phyloP scores from a whole-genome alignment of 30 jellyfish, hydroid and myxozoan genomes.

The Hydractinia symbiolongicarpus region DNA sequence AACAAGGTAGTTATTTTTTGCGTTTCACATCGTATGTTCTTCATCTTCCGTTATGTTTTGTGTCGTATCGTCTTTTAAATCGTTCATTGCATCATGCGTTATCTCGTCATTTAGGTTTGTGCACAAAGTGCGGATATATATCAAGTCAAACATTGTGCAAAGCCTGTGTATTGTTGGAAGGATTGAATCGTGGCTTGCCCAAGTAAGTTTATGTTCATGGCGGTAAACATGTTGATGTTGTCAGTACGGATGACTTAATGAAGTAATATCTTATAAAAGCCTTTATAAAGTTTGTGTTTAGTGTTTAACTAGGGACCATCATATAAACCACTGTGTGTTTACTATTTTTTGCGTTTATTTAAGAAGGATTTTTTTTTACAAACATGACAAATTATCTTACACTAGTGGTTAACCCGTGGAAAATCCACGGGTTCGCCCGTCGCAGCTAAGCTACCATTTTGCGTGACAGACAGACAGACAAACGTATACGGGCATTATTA shows the following conservation, averaged over 20 bases:
- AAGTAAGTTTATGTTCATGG: constrained; percentile 38
- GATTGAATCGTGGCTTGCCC: constrained; percentile 90
- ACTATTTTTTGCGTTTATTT: neutral
- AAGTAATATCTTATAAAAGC: too few relatives aligned
- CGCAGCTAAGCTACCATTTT: too few relatives aligned
- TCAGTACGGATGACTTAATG: neutral
- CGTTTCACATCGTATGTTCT: too few relatives aligned
- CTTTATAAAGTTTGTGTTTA: too few relatives aligned
- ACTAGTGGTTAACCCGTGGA: too few relatives aligned
- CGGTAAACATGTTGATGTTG: neutral
- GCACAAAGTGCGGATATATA: constrained; percentile 92
- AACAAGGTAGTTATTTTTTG: constrained; percentile 64
- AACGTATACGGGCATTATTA: too few relatives aligned
- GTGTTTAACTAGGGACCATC: neutral
- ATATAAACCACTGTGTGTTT: neutral
- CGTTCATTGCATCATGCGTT: too few relatives aligned
- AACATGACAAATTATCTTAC: too few relatives aligned
- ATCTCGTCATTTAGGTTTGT: constrained; percentile 40
- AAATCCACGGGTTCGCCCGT: too few relatives aligned
- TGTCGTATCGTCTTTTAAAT: too few relatives aligned
- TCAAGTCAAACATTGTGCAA: constrained; percentile 82
- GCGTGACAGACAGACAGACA: too few relatives aligned
- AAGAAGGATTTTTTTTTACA: neutral
- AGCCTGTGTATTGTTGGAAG: constrained; percentile 94
- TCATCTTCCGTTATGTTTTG: too few relatives aligned